These are phyloP conservation scores for Gymnogyps californianus DNA, from an alignment of 2,113 vertebrate species.

Conservation along the genomic window DNA sequence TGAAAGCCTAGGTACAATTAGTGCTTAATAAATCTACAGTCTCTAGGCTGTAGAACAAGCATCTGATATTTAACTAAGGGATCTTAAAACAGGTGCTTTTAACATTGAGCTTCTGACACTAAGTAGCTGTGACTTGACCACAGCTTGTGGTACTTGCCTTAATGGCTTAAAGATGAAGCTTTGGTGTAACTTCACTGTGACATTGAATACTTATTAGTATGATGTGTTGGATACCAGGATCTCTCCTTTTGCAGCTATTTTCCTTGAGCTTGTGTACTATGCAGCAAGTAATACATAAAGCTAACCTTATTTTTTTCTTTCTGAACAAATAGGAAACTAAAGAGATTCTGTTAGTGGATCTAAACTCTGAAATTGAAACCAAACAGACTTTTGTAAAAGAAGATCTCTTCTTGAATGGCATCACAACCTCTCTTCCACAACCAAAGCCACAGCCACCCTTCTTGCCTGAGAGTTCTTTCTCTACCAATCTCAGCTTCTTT, in stretches of 20 bases:
- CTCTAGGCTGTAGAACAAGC: background rate
- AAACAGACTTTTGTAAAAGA: conserved; percentile 88
- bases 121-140: background rate
- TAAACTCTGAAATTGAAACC: conserved; percentile 87
- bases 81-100: background rate
- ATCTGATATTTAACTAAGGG: background rate
- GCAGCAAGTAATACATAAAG: background rate
- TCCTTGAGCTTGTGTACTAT: background rate
- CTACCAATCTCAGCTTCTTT: conserved; percentile 83
- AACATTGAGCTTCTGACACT: background rate
- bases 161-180: background rate
- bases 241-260: background rate
- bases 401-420: conserved; percentile 74
- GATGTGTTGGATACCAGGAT: background rate
- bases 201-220: background rate
- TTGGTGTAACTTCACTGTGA: background rate
- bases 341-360: conserved; percentile 90
- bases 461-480: conserved; percentile 78
- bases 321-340: conserved; percentile 84
- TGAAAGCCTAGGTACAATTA: background rate
- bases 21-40: background rate
- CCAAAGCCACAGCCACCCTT: conserved; percentile 71
- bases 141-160: background rate
- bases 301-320: conserved; percentile 67
- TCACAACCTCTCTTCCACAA: conserved; percentile 76